Base-by-base conservation (phyloP, 2,888 invertebrate species). In the Magallana nippona region DNA sequence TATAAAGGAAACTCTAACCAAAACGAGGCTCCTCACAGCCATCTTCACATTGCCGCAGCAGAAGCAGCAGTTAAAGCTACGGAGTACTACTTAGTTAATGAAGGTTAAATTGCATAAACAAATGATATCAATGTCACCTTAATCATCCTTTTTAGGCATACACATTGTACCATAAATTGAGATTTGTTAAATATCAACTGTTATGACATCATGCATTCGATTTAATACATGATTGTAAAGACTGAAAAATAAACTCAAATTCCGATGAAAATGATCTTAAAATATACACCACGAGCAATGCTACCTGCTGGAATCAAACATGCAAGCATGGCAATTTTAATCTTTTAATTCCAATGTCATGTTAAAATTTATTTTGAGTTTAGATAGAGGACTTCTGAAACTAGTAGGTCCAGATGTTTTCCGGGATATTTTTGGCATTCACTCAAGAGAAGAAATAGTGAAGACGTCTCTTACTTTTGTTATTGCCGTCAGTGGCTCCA, bases 11-110 rank as follows among this genome's bases (percentile, higher is more conserved):
- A 62, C 19, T 17, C 62, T 27, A 15, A 22, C 15, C 19, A 79
- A 79, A 1, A 62, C n/a, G 22, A 44, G n/a, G 55, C 83, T 8
- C 83, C 83, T 55, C 83, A 83, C 79, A 62, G 17, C 44, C 44
- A 60, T 22, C 79, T 83, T 10, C 78, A 78, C 22, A 17, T 62
- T 15, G 17, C n/a, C 8, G 79, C 79, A 5, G 57, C 58, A 17
- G 27, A 19, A 11, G 79, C 83, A n/a, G 83, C 83, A 2, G 55
- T 62, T 13, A 79, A 32, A 3, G 83, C 83, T 2, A 83, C 83
- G 19, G 57, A 63, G 32, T 17, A 78, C 17, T 83, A 62, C 27
- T 27, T 83, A 1, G 27, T 63, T 10, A 56, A 13, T 5, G 27
- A 44, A 15, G 55, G 83, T 83, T 44, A 44, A 44, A 44, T 44